Conservation (phyloP, 2,888 invertebrate species). For the Ormyrus nitidulus region DNA sequence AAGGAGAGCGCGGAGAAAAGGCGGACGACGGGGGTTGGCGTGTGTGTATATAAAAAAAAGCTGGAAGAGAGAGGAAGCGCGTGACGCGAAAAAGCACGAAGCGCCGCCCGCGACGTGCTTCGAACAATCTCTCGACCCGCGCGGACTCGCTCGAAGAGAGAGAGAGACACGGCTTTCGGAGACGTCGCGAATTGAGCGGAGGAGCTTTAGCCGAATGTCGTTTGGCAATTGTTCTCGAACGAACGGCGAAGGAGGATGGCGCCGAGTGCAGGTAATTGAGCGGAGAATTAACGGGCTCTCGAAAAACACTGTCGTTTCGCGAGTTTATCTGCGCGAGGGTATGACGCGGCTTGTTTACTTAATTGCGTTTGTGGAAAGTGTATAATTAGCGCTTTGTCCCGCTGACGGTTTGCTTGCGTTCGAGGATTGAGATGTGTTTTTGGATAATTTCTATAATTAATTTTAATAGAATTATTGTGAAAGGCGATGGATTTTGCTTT, state of each 20-base stretch:
- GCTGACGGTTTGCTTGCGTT: neutral
- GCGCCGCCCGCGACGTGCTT: too few species aligned
- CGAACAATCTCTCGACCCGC: neutral
- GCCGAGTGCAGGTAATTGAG: too few species aligned
- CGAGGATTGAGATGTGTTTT: too few species aligned
- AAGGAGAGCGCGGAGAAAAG: too few species aligned
- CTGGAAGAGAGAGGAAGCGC: too few species aligned
- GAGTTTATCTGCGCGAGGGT: too few species aligned
- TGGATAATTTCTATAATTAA: neutral
- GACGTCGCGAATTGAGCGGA: neutral
- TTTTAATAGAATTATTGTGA: too few species aligned
- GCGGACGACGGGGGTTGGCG: too few species aligned
- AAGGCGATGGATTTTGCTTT: too few species aligned
- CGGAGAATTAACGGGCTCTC: constrained; percentile 8
- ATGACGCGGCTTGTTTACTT: neutral
- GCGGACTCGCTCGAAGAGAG: neutral
- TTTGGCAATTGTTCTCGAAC: neutral
- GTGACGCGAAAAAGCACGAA: too few species aligned
- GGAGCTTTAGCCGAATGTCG: neutral
- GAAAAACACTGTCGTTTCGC: constrained; percentile 2
- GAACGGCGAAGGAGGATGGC: neutral
- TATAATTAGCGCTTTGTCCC: neutral
- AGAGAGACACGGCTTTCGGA: neutral
- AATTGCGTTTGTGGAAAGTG: neutral
- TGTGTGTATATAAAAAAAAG: too few species aligned